phyloP scores from a whole-genome alignment of 2,888 invertebrate species.

The Drosophila lutescens region DNA sequence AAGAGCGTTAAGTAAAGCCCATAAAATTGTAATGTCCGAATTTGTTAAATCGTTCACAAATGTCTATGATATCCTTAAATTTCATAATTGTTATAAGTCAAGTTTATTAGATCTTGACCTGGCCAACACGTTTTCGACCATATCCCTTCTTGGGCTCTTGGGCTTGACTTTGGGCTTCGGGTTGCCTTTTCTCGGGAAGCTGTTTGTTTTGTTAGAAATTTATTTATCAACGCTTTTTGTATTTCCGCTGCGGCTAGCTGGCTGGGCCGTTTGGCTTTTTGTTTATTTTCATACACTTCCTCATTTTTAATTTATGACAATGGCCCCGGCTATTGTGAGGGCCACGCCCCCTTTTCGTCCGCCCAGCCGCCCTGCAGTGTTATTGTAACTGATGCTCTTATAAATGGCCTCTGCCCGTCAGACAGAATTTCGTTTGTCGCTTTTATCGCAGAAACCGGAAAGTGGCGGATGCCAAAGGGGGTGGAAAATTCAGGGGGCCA shows the following conservation, averaged over 20 bases:
- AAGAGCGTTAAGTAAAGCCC: too few species aligned
- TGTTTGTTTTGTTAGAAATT: constrained; percentile 59
- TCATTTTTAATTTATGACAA: constrained; percentile 82
- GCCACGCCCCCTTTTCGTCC: constrained; percentile 28
- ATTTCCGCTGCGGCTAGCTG: constrained; percentile 62
- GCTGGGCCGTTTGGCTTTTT: constrained; percentile 65
- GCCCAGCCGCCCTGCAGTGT: constrained; percentile 48
- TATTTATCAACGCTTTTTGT: constrained; percentile 77
- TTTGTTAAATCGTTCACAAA: too few species aligned
- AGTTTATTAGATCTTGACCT: constrained; percentile 5
- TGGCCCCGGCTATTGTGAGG: constrained; percentile 69
- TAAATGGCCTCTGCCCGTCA: constrained; percentile 67
- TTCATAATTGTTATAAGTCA: not conserved
- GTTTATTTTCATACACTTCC: constrained; percentile 78
- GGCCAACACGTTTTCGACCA: not conserved
- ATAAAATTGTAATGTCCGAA: too few species aligned
- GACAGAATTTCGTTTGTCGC: constrained; percentile 74
- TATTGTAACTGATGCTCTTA: constrained; percentile 80
- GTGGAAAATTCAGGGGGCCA: not conserved
- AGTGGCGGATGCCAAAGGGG: constrained; percentile 17
- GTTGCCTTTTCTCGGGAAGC: not conserved
- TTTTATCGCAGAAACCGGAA: constrained; percentile 68
- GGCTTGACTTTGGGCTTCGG: constrained; percentile 14
- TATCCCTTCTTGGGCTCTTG: not conserved
- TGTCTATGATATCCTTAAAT: too few species aligned